These are phyloP conservation scores for Branchipolynoe longqiensis DNA, from an alignment of 2,888 invertebrate genomes.

Conservation along the genomic window DNA sequence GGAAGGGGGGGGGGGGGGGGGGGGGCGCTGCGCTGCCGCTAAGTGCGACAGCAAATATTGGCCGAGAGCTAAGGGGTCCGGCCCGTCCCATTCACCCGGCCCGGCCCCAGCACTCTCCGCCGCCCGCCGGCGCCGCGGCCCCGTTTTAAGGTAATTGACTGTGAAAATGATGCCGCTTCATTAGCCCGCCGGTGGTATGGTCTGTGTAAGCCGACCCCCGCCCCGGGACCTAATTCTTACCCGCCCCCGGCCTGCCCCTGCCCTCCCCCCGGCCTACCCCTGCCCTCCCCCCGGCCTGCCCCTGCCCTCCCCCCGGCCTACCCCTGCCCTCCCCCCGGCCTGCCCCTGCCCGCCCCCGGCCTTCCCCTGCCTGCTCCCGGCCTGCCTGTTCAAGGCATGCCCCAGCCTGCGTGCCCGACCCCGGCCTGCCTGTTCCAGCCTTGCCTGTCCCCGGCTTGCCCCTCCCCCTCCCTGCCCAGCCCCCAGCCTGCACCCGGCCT, in stretches of 20 bases:
- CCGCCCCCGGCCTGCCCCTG: background rate
- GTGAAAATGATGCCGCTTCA: conserved; percentile 44
- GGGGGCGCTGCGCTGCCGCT: background rate
- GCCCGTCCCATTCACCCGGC: conserved; percentile 18
- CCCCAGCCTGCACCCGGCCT: background rate
- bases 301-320: too few relatives aligned
- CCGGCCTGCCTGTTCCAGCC: background rate
- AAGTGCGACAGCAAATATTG: conserved; percentile 44
- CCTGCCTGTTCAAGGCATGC: too few relatives aligned
- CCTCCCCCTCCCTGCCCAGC: too few relatives aligned
- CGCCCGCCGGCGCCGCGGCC: background rate
- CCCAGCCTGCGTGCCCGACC: too few relatives aligned
- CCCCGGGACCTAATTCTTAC: background rate
- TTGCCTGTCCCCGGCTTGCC: background rate
- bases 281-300: too few relatives aligned
- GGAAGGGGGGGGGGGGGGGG: too few relatives aligned
- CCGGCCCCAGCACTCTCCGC: conserved; percentile 24
- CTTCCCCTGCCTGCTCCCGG: too few relatives aligned
- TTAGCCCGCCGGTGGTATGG: conserved; percentile 12
- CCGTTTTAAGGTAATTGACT: conserved; percentile 53
- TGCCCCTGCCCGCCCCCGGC: background rate
- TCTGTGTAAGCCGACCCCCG: conserved; percentile 16
- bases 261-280: too few relatives aligned
- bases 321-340: too few relatives aligned
- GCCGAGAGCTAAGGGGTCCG: background rate